Evolutionary conservation across 2,888 invertebrate genomes (phyloP).

Genomic region (Megastigmus dorsalis): DNA sequence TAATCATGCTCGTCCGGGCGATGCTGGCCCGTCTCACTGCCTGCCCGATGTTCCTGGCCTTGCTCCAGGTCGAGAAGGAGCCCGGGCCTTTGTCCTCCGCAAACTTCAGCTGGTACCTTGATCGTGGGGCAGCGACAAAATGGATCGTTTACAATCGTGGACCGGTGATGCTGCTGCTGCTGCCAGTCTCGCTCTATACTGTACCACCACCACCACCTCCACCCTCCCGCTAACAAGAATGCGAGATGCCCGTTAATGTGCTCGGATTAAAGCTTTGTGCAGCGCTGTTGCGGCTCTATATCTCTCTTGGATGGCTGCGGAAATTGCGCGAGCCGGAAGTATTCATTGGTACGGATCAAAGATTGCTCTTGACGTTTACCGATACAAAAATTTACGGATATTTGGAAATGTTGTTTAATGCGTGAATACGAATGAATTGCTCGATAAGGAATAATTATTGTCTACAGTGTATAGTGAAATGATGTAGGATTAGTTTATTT

Average conservation of each 20-base stretch:
- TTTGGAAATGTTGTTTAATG: no score
- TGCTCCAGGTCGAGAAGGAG: conserved; percentile 73
- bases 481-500: no score
- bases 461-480: no score
- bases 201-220: no score
- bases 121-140: conserved; percentile 18
- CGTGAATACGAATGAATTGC: no score
- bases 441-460: no score
- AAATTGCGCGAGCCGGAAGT: neutral
- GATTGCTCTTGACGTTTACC: no score
- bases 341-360: no score
- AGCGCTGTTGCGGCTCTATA: no score
- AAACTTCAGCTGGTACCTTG: conserved; percentile 73
- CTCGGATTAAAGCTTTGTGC: conserved; percentile 14
- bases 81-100: conserved; percentile 74
- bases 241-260: conserved; percentile 13
- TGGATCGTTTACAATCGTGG: conserved; percentile 25
- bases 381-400: no score
- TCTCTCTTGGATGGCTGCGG: neutral
- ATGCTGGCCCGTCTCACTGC: conserved; percentile 58
- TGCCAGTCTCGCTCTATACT: no score
- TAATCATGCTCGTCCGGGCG: conserved; percentile 62
- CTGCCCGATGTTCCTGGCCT: conserved; percentile 76
- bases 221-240: conserved; percentile 12
- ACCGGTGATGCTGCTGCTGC: no score